Evolutionary conservation across 2,888 invertebrate genomes (phyloP), one percentile per base, ranked within the genome.

Genomic region (Luperina testacea): DNA sequence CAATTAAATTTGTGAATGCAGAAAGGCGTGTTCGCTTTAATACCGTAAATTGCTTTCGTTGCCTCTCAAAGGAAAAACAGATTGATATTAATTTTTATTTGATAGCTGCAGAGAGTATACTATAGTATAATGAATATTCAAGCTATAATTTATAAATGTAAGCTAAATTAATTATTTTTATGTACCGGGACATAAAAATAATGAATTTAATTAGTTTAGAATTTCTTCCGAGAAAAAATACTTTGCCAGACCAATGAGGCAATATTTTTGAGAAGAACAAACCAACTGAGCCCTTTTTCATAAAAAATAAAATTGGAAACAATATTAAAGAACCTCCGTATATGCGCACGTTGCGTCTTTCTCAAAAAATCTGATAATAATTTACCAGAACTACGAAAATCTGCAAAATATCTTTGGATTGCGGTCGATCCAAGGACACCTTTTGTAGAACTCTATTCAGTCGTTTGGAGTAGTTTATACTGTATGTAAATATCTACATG

Each of bases 1-100:
- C 27, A 64, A 79, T 72, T 67, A 38, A 67, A 61, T 61, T 59
- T 27, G 17, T 11, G 64, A 51, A 67, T 83, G 59, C 51, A 53
- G 20, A 11, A 38, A 61, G 17, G 42, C 7, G n/a, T 38, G n/a
- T 59, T 59, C 45, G 32, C 32, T 45, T 20, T 15, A n/a, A 48
- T 51, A 24, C 17, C 17, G 11, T 51, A 9, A 78, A 32, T 65
- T 38, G 27, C 11, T 82, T 65, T 48, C 3, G 3, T 17, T 59
- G 32, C 17, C 24, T 68, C 2, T 53, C 45, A 78, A 53, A 42
- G 32, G 15, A 20, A 64, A 45, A 78, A 24, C 2, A 51, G n/a
- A 61, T 8, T 4, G 8, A 8, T 59, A 75, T 59, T 3, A 1
- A 38, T 17, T 61, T 51, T 32, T 4, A 11, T 32, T 59, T 45